phyloP scores from a whole-genome alignment of 2,888 invertebrate genomes.

The Eupithecia exiguata region DNA sequence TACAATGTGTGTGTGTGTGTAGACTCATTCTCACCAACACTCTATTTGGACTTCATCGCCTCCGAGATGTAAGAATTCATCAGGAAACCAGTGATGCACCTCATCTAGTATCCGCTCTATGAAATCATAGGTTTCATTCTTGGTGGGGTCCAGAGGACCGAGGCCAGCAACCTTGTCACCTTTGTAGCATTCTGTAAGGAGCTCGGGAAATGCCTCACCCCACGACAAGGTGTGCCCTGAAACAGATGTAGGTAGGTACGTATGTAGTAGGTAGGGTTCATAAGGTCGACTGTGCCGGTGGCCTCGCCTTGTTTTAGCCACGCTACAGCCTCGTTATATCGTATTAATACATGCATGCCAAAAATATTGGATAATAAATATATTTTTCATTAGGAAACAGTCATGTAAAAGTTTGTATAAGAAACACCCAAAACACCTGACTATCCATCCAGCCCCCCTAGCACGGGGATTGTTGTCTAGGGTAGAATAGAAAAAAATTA shows the following conservation, averaged over 20 bases:
- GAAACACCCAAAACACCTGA: too few relatives aligned
- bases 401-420: too few relatives aligned
- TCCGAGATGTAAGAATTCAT: conserved; percentile 93
- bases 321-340: background rate
- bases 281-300: background rate
- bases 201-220: conserved; percentile 88
- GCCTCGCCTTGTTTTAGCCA: background rate
- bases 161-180: conserved; percentile 66
- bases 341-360: background rate
- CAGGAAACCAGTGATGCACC: conserved; percentile 88
- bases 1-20: too few relatives aligned
- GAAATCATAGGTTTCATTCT: conserved; percentile 85
- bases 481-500: too few relatives aligned
- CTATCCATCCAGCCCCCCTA: too few relatives aligned
- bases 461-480: too few relatives aligned
- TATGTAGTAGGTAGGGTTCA: background rate
- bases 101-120: conserved; percentile 87
- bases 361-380: too few relatives aligned
- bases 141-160: conserved; percentile 92
- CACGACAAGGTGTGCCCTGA: conserved; percentile 91
- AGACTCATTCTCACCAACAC: conserved; percentile 87
- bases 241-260: background rate
- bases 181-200: conserved; percentile 89
- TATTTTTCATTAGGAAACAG: background rate
- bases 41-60: conserved; percentile 93